phyloP scores from a whole-genome alignment of 2,888 invertebrate genomes.

The Psylliodes chrysocephalus region DNA sequence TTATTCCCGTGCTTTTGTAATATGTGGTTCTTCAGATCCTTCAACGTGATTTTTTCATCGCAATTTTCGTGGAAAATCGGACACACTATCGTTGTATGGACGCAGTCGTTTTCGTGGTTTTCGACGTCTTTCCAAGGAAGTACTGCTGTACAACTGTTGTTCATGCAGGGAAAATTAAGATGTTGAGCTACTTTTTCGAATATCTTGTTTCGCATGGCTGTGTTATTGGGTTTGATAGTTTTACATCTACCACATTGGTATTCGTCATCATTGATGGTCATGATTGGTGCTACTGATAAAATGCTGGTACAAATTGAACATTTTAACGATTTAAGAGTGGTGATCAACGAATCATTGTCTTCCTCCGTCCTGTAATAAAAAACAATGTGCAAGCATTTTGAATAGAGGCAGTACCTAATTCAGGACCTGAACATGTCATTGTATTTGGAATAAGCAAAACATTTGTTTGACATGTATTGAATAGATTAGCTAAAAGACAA shows the following conservation, averaged over 20 bases:
- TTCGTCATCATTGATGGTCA: not conserved
- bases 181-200: slow-evolving; percentile 2
- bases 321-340: slow-evolving; percentile 4
- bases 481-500: no score
- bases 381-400: not conserved
- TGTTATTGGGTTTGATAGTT: not conserved
- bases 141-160: not conserved
- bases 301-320: not conserved
- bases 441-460: no score
- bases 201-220: not conserved
- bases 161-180: not conserved
- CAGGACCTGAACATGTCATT: no score
- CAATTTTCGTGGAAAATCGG: not conserved
- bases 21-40: not conserved
- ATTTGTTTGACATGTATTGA: no score
- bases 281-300: not conserved
- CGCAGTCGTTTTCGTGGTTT: slow-evolving; percentile 4
- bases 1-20: not conserved
- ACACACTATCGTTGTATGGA: not conserved
- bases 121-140: not conserved
- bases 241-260: slow-evolving; percentile 10
- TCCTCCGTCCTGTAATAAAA: no score
- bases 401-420: no score
- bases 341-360: not conserved
- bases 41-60: not conserved